These are phyloP conservation scores for Chymomyza costata DNA, from an alignment of 1,140 invertebrate species.

Conservation along the genomic window DNA sequence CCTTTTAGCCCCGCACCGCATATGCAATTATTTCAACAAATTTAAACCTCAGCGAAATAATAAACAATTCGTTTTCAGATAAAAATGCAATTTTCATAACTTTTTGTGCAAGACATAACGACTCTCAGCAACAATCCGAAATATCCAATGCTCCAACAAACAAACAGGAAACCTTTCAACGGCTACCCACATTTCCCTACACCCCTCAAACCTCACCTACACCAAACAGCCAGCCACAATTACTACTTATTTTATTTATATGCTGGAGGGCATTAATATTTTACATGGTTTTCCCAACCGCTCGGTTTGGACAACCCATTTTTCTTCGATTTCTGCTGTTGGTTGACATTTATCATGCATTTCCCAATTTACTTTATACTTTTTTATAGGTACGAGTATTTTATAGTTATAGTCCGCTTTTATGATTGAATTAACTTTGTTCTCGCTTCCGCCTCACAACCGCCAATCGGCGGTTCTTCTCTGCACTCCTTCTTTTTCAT, in stretches of 20 bases:
- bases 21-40: constrained; percentile 72
- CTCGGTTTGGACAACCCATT: constrained; percentile 25
- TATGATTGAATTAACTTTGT: constrained; percentile 63
- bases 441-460: too few relatives aligned
- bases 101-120: constrained; percentile 62
- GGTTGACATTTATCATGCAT: constrained; percentile 49
- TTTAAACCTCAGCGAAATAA: constrained; percentile 73
- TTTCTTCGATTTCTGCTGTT: constrained; percentile 30
- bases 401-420: constrained; percentile 48
- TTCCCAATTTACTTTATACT: constrained; percentile 34
- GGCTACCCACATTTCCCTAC: constrained; percentile 5
- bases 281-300: constrained; percentile 50
- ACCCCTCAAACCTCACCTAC: not conserved
- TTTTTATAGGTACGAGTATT: constrained; percentile 25
- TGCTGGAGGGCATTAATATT: constrained; percentile 66
- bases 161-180: too few relatives aligned
- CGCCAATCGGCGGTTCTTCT: too few relatives aligned
- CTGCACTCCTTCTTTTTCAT: constrained; percentile 21
- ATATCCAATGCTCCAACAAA: too few relatives aligned
- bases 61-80: constrained; percentile 74
- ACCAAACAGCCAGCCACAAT: constrained; percentile 47
- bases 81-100: constrained; percentile 74
- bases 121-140: too few relatives aligned
- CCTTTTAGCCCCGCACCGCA: constrained; percentile 18
- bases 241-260: constrained; percentile 73